Evolutionary conservation across 2,113 vertebrate genomes (phyloP), one percentile per base, ranked within the genome.

Genomic region (Syngnathoides biaculeatus): DNA sequence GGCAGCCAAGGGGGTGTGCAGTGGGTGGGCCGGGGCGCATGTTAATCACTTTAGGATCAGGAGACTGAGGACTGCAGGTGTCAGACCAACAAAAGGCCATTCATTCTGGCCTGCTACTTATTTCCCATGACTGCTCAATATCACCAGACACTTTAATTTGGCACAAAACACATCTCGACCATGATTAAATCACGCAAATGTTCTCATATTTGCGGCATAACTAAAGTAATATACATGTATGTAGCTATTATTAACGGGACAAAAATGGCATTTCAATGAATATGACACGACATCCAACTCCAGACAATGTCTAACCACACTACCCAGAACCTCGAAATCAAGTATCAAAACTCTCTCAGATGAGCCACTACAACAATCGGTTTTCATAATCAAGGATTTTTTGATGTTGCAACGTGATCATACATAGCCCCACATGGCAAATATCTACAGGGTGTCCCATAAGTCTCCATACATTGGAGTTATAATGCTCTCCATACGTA

Each of bases 41-140:
- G 87, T 87, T 86, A 92, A 92, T 88, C 72, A 69, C 80, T 50
- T 72, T 58, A 78, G 78, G 62, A 80, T 79, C 81, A 74, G 81
- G 70, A 81, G 82, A 82, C 73, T 81, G 70, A 84, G 81, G 77
- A 50, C 69, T 82, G 88, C 91, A 92, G 92, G 89, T 92, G 92
- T 83, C 76, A 73, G 63, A 66, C 38, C 73, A 73, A 91, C 88
- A 92, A 92, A 89, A 88, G 55, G 40, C 70, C 80, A 89, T 92
- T 92, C 84, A 92, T 77, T 65, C 58, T 35, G 22, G 53, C 67
- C 71, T 72, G 38, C 50, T 60, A 52, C 65, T 77, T 48, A 73
- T 68, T 84, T 72, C 64, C 53, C 65, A 67, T 22, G 57, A 77
- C 47, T 63, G 47, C 67, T 68, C 40, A 52, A 74, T 64, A 71